phyloP scores from a whole-genome alignment of 2,888 invertebrate species.

The Glaucopsyche alexis region DNA sequence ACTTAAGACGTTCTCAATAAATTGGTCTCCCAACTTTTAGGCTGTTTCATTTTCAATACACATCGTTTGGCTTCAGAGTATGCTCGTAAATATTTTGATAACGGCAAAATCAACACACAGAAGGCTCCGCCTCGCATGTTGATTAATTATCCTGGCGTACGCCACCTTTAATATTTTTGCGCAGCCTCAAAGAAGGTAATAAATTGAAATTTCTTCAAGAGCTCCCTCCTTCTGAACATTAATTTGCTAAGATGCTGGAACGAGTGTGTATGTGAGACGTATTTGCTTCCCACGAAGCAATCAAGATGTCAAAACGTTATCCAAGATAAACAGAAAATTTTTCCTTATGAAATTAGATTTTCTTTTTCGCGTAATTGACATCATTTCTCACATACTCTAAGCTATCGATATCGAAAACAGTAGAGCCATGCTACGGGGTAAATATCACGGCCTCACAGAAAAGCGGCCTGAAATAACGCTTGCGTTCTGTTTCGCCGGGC shows the following conservation, averaged over 20 bases:
- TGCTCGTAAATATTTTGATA: slow-evolving; percentile 1
- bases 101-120: slow-evolving; percentile 10
- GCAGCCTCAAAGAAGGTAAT: slow-evolving; percentile 31
- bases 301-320: slow-evolving; percentile 24
- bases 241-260: slow-evolving; percentile 24
- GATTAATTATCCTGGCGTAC: slow-evolving; percentile 25
- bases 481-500: too few relatives aligned
- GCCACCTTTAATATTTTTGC: slow-evolving; percentile 30
- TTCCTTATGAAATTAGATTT: not conserved
- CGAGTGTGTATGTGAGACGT: not conserved
- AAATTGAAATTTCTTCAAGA: slow-evolving; percentile 30
- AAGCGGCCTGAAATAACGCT: too few relatives aligned
- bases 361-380: not conserved
- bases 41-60: slow-evolving; percentile 11
- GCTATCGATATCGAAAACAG: too few relatives aligned
- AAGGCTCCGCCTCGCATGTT: not conserved
- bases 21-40: not conserved
- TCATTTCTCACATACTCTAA: not conserved
- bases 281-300: not conserved
- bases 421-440: too few relatives aligned
- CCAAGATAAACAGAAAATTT: slow-evolving; percentile 14
- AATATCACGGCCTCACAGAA: too few relatives aligned
- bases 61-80: not conserved
- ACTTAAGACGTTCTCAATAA: not conserved
- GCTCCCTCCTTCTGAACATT: not conserved